Base-by-base conservation (phyloP, 2,113 vertebrate species). In the Paramisgurnus dabryanus region DNA sequence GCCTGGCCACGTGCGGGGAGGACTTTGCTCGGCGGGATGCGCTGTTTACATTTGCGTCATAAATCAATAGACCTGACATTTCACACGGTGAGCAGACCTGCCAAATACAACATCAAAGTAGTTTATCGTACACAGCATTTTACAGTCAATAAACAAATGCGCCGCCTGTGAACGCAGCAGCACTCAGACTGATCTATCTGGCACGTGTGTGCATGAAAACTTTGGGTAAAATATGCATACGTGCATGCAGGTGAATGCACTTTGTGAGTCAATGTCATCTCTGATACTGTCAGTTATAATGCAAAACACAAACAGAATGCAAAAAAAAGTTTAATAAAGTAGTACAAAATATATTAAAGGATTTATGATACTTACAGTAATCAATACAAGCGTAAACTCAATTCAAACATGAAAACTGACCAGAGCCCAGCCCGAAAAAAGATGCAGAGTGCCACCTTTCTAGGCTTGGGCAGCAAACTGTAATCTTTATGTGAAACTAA, bases 31-130 rank as follows among this genome's bases (percentile, higher is more conserved):
- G 45, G 40, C 71, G 39, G 79, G 79, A 81, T 39, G 64, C 71
- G 47, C 18, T 60, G 60, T 39, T 66, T 75, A 70, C 70, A 76
- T 67, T 67, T 11, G n/a, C 55, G 74, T 79, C 64, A 27, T 75
- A 82, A 73, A 80, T 80, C 80, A 78, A 80, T 82, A 80, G 61
- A 72, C 41, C 55, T 68, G 84, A 55, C 78, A 22, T 79, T 61
- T 74, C 82, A 49, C 72, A 22, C 65, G 45, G 70, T 55, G 72
- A 80, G 68, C 73, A 27, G 43, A 34, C 34, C 65, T 69, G 69
- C 55, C 50, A 66, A 72, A 63, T 58, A 39, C 39, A 9, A 79
- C 71, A 76, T 76, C 67, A 82, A 81, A 70, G 80, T 55, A 67
- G 67, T 75, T 80, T 71, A 72, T 72, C 27, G 34, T 22, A 57